Evolutionary conservation across 2,113 vertebrate species (phyloP).

Genomic region (Merops nubicus): DNA sequence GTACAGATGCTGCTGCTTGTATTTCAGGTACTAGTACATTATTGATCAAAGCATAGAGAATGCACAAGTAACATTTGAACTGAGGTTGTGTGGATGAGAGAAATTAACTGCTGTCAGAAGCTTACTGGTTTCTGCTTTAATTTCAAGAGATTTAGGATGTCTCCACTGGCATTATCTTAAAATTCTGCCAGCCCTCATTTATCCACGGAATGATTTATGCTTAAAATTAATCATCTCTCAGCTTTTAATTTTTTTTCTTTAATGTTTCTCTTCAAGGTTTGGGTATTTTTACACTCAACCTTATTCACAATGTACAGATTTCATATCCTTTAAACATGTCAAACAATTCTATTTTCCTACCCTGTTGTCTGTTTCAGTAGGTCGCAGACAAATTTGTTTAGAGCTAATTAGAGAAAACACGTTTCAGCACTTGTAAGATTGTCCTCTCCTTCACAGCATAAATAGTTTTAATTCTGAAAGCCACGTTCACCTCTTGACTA

Average conservation of each 20-base stretch:
- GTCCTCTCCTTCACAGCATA: not conserved
- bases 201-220: not conserved
- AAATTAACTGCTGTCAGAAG: slow-evolving; percentile 16
- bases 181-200: not conserved
- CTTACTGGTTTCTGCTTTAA: slow-evolving; percentile 1
- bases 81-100: not conserved
- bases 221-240: not conserved
- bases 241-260: not conserved
- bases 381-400: slow-evolving; percentile 27
- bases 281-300: not conserved
- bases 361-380: slow-evolving; percentile 16
- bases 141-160: not conserved
- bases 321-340: not conserved
- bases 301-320: slow-evolving; percentile 7
- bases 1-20: slow-evolving; percentile 25
- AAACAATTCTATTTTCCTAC: not conserved
- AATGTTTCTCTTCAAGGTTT: not conserved
- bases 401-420: slow-evolving; percentile 39
- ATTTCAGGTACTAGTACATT: slow-evolving; percentile 20
- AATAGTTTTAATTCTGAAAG: slow-evolving; percentile 50
- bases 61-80: slow-evolving; percentile 2
- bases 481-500: not conserved
- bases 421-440: slow-evolving; percentile 6
- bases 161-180: not conserved
- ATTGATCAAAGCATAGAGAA: slow-evolving; percentile 55